Conservation (phyloP, 1,140 invertebrate species). For the Eumeta japonica region DNA sequence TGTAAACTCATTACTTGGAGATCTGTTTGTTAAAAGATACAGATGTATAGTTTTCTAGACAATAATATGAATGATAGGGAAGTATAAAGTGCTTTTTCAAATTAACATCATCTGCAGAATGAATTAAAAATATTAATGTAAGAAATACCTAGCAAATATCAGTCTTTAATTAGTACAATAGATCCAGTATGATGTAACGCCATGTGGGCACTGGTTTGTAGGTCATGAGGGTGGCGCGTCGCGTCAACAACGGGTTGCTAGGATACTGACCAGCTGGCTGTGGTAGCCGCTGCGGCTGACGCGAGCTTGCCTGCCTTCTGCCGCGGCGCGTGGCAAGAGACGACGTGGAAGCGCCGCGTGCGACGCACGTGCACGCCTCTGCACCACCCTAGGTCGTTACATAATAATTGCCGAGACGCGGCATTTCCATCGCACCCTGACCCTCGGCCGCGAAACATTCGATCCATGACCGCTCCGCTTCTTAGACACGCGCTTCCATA, state of each 20-base stretch:
- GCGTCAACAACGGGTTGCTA: slow-evolving; percentile 56
- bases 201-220: not conserved
- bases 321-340: slow-evolving; percentile 16
- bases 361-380: slow-evolving; percentile 9
- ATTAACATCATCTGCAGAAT: not conserved
- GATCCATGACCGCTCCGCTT: too few relatives aligned
- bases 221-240: slow-evolving; percentile 12
- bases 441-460: slow-evolving; percentile 22
- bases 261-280: slow-evolving; percentile 40
- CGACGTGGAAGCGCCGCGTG: slow-evolving; percentile 33
- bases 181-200: not conserved
- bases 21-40: too few relatives aligned
- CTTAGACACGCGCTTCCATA: slow-evolving; percentile 44
- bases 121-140: not conserved
- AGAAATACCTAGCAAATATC: too few relatives aligned
- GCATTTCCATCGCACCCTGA: slow-evolving; percentile 7
- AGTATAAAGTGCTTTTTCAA: not conserved
- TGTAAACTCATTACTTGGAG: too few relatives aligned
- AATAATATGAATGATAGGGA: not conserved
- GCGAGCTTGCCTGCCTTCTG: too few relatives aligned
- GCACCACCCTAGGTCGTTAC: slow-evolving; percentile 37
- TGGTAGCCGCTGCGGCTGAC: slow-evolving; percentile 19
- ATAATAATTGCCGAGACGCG: slow-evolving; percentile 35
- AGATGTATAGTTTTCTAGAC: too few relatives aligned
- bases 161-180: too few relatives aligned